These are phyloP conservation scores for Ariopsis seemanni DNA, from an alignment of 2,113 vertebrate genomes.

Conservation along the genomic window DNA sequence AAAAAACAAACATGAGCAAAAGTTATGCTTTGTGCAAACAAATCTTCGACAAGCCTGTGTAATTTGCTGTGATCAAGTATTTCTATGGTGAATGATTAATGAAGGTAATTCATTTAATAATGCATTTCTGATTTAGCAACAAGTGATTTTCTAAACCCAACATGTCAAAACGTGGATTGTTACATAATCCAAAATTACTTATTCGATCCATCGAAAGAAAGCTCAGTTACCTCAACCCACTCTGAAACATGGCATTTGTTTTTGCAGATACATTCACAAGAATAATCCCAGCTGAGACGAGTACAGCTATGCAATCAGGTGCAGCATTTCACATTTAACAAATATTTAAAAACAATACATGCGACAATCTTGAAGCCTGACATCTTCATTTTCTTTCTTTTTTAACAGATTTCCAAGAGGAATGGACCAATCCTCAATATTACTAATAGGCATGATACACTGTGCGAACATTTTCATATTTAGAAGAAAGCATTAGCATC, in stretches of 20 bases:
- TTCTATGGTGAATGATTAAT: background rate
- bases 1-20: background rate
- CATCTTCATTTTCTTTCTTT: constrained; percentile 3
- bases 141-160: background rate
- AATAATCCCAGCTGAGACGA: constrained; percentile 48
- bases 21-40: background rate
- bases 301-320: constrained; percentile 60
- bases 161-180: background rate
- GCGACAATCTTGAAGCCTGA: background rate
- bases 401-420: constrained; percentile 67
- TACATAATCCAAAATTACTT: background rate
- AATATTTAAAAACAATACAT: no score
- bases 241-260: background rate
- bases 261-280: constrained; percentile 59
- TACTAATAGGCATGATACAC: constrained; percentile 48
- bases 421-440: constrained; percentile 67
- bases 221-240: background rate
- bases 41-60: background rate
- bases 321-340: constrained; percentile 16
- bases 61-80: background rate
- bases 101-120: background rate
- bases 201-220: background rate
- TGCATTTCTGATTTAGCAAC: background rate
- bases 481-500: constrained; percentile 53
- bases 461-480: constrained; percentile 9